Evolutionary conservation across 1,140 invertebrate genomes (phyloP), one percentile per base, ranked within the genome.

Genomic region (Ooceraea biroi): DNA sequence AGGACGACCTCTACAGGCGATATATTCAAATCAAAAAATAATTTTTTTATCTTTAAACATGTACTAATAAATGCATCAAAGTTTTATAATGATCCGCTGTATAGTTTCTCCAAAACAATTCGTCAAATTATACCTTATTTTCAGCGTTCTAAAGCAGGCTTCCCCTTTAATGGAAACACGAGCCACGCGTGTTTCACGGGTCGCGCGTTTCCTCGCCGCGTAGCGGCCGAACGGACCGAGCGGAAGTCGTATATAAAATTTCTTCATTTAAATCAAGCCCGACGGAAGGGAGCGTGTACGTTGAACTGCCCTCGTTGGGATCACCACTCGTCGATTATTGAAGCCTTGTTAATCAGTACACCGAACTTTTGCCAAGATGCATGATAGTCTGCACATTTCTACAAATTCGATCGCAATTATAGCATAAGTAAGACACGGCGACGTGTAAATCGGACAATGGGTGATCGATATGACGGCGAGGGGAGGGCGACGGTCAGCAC

Each of bases 151-250:
- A n/a, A n/a, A n/a, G n/a, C n/a, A n/a, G n/a, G n/a, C n/a, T n/a
- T n/a, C n/a, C n/a, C n/a, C n/a, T n/a, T n/a, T n/a, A 82, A 89
- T 85, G 83, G 88, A 90, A 89, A 89, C 82, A 86, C 52, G 88
- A 85, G 66, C 78, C 73, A 46, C 52, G n/a, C 60, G 48, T 85
- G 46, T 84, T 58, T 57, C 68, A 82, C 36, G 71, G 76, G 36
- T 82, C 71, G 65, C 50, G 22, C 17, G 44, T 88, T 82, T 76
- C 69, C 69, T 69, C 55, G 61, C 27, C 19, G 58, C 69, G 12
- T 69, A 3, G 25, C 44, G 14, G 65, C 36, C 27, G 27, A 58
- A 73, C 78, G 41, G 68, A 80, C 22, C 66, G 44, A 3, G 30
- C 63, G 55, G 55, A 76, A 10, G 74, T 66, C 46, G 30, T 41